Base-by-base conservation (phyloP, 2,113 vertebrate genomes). In the Lonchura striata region DNA sequence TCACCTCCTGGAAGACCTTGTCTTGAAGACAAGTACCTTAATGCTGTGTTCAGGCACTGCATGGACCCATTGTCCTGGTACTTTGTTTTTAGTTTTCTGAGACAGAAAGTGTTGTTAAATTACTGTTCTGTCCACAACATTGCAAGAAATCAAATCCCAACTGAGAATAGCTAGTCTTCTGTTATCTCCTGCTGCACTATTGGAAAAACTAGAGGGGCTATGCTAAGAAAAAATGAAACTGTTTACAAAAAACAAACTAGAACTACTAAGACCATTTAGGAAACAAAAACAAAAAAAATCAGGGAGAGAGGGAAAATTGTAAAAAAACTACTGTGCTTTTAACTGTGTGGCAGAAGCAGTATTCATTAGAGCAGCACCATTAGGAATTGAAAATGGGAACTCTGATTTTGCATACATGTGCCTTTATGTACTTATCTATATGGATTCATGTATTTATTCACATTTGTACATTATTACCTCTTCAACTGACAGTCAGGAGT, bases 91-190 rank as follows among this genome's bases (percentile, higher is more conserved):
- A 18, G 49, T 57, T 87, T 61, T 63, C 59, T 76, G 53, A 95
- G 39, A 16, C 10, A 90, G 57, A 31, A 33, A 93, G 37, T 53
- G 23, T 24, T 92, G 31, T 72, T 94, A 93, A 80, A 90, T 87
- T 64, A 53, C 63, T 1, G 5, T 82, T 82, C 66, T 77, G 24
- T 21, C 85, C 66, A 85, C 46, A 90, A 19, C 37, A 53, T 4
- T 44, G 46, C 49, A 76, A 95, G 54, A 95, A 93, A 86, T 82
- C 85, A 85, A 91, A 90, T 86, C 47, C 52, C 68, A 74, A 4
- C 46, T 70, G 64, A 59, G 61, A 60, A 91, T 15, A 64, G 20
- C 18, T 42, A 47, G 53, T 64, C 56, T 78, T 89, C 56, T 86
- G n/a, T 81, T 91, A 63, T 54, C 44, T 84, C 44, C 25, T 66